Evolutionary conservation across 2,888 invertebrate genomes (phyloP).

Genomic region (Melanotus villosus): DNA sequence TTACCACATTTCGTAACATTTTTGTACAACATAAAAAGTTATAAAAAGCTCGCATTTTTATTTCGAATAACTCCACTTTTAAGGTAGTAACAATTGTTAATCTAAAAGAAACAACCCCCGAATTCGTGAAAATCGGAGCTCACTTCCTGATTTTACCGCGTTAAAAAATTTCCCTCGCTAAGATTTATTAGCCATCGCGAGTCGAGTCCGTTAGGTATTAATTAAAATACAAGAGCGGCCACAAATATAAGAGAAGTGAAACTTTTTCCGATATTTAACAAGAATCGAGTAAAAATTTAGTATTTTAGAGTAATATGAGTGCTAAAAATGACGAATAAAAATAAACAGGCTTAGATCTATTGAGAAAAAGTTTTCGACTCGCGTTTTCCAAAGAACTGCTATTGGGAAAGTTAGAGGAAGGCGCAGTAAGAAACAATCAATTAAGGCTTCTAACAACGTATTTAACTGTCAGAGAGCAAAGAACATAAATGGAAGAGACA

Average conservation of each 20-base stretch:
- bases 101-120: too few species aligned
- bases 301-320: not conserved
- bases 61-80: too few species aligned
- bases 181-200: conserved; percentile 5
- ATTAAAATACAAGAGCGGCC: conserved; percentile 4
- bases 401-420: conserved; percentile 18
- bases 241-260: not conserved
- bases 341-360: conserved; percentile 14
- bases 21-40: too few species aligned
- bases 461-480: conserved; percentile 20
- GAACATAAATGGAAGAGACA: conserved; percentile 22
- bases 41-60: too few species aligned
- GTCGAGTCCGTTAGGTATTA: conserved; percentile 2
- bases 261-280: not conserved
- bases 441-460: conserved; percentile 20
- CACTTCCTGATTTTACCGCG: not conserved
- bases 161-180: not conserved
- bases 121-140: too few species aligned
- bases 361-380: conserved; percentile 18
- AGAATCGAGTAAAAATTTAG: not conserved
- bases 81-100: too few species aligned
- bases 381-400: conserved; percentile 12
- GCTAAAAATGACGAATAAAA: not conserved
- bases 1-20: too few species aligned
- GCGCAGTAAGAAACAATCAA: conserved; percentile 19